Percentiles rank a stretch among this genome's conserved stretches.
These are phyloP conservation scores for Semibalanus balanoides DNA, from an alignment of 1,140 invertebrate genomes.

Conservation along the genomic window DNA sequence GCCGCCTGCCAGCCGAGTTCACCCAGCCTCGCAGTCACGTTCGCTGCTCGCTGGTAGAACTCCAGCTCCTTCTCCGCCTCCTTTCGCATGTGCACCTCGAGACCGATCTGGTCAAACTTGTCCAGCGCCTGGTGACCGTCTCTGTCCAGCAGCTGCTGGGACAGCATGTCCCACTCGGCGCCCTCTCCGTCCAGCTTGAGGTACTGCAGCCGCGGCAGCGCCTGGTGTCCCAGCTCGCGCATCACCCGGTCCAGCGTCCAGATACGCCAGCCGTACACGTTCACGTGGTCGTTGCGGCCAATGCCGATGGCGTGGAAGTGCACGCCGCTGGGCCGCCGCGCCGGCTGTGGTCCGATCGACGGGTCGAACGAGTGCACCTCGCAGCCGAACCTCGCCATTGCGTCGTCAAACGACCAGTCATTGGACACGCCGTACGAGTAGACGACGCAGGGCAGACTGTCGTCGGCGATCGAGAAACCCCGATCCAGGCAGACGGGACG, in stretches of 20 bases:
- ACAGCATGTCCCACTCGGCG: slow-evolving; percentile 7
- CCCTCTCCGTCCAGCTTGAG: slow-evolving; percentile 7
- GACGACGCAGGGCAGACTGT: slow-evolving; percentile 11
- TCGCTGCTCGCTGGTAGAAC: not conserved
- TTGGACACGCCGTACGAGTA: slow-evolving; percentile 20
- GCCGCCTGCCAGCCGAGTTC: not conserved
- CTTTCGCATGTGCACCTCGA: not conserved
- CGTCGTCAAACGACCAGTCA: slow-evolving; percentile 23
- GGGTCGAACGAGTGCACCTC: slow-evolving; percentile 22
- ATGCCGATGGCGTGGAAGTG: not conserved
- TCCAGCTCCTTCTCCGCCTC: not conserved
- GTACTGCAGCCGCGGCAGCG: not conserved
- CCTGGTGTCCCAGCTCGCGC: not conserved
- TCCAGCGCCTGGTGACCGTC: not conserved
- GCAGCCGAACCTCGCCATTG: slow-evolving; percentile 18
- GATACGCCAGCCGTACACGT: not conserved
- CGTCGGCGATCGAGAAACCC: too few relatives aligned
- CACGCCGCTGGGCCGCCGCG: not conserved
- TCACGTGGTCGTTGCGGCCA: not conserved
- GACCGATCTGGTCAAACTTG: not conserved
- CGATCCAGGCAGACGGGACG: too few relatives aligned
- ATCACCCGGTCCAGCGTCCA: not conserved
- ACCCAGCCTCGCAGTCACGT: not conserved
- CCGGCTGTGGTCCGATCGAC: slow-evolving; percentile 7
- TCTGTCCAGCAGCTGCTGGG: slow-evolving; percentile 4